Conservation (phyloP, 2,888 invertebrate species). For the Sialis lutaria region DNA sequence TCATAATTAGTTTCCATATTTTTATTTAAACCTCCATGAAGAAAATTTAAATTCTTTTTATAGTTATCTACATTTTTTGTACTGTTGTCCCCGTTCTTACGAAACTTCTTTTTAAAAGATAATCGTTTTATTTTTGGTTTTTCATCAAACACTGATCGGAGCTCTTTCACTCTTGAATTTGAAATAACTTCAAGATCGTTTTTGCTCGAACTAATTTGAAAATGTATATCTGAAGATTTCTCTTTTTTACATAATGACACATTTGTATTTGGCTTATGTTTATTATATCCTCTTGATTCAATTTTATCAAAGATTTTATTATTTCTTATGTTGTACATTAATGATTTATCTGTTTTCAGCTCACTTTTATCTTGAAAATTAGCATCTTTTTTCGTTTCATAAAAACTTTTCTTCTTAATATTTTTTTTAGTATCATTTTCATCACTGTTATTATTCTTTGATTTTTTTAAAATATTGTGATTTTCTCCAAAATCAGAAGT, state of each 20-base stretch:
- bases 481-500: no score
- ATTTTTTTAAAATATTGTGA: no score
- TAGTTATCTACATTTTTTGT: no score
- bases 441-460: background rate
- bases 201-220: slow-evolving; percentile 4
- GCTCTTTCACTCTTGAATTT: slow-evolving; percentile 7
- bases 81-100: no score
- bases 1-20: no score
- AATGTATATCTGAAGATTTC: background rate
- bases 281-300: background rate
- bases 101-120: no score
- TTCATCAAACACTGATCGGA: slow-evolving; percentile 4
- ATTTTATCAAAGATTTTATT: background rate
- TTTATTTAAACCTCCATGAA: no score
- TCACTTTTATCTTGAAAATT: no score
- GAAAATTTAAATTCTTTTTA: no score
- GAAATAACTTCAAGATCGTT: background rate
- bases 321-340: background rate
- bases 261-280: background rate
- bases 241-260: background rate
- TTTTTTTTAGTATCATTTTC: background rate
- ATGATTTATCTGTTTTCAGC: background rate
- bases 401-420: no score
- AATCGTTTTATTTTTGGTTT: background rate
- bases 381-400: no score